Base-by-base conservation (phyloP, 2,888 invertebrate species). In the Heteromyza rotundicornis region DNA sequence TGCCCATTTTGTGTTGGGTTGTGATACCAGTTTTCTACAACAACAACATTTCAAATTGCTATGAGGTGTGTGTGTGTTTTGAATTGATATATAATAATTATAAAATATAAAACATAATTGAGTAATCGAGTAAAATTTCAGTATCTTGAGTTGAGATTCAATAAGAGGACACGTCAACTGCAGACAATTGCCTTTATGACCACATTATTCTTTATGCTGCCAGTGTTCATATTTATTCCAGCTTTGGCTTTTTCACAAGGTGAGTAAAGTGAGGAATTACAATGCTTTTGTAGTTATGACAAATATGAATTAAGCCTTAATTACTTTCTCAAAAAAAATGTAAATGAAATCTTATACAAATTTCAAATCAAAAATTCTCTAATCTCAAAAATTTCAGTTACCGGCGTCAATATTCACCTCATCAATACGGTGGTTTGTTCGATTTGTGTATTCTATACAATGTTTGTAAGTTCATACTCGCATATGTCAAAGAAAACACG, bases 391-490 rank as follows among this genome's bases (percentile, higher is more conserved):
- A 20, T 78, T 79, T 20, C 74, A 87, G 88, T 88, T 2, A 87
- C 87, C 1, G 87, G 87, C 0, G 80, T 84, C 5, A 84, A 85
- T 64, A 82, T 87, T 47, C 87, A 87, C 80, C 72, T 85, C 1
- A 85, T 87, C 22, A 86, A 87, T 57, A 66, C 83, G 1, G 78
- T 86, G 5, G 85, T 87, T 2, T 86, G 86, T 52, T 66, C 83
- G 14, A 85, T 88, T 16, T 87, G 87, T 71, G 84, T 86, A 14
- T 85, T 88, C 72, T 88, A 88, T 74, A 88, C 88, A 0, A 85
- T 86, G 71, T 72, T 87, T 71, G 87, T 87, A 79, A 83, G 86
- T 84, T 27, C 17, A 40, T 20, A 5, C n/a, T 3, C 19, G 20
- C 16, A 56, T 16, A 32, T 49, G n/a, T 50, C n/a, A 14, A 12